A percentile compares a stretch with the other conserved stretches of the same genome.
These are phyloP conservation scores for Mormyrus lacerda DNA, from an alignment of 2,113 vertebrate genomes.

Conservation along the genomic window DNA sequence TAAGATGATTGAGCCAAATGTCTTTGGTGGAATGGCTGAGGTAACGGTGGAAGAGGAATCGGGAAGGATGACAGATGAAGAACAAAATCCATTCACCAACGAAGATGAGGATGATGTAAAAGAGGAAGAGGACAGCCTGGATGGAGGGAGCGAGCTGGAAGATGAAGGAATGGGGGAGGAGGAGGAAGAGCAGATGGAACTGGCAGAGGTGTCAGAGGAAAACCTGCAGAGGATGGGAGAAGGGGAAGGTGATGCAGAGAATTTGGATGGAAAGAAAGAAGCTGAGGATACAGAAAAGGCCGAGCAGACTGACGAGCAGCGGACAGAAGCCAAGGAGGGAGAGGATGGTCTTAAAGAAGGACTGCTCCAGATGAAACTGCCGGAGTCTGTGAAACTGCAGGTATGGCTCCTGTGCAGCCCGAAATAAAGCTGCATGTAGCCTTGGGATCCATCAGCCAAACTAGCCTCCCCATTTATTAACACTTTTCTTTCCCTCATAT, in stretches of 20 bases:
- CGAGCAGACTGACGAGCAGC: conserved; percentile 24
- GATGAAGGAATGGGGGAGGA: conserved; percentile 38
- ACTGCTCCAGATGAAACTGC: conserved; percentile 89
- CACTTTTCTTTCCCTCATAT: neutral
- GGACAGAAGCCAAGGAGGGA: conserved; percentile 43
- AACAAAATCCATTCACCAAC: conserved; percentile 35
- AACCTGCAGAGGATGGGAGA: conserved; percentile 48
- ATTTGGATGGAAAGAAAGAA: conserved; percentile 3
- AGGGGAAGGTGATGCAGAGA: conserved; percentile 51
- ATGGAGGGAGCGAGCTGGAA: conserved; percentile 48
- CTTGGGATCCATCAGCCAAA: neutral
- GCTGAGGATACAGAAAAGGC: conserved; percentile 16
- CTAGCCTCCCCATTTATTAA: neutral
- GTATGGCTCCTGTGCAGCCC: conserved; percentile 41
- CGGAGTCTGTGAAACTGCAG: conserved; percentile 89
- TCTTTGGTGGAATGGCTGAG: conserved; percentile 63
- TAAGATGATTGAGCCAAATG: conserved; percentile 87
- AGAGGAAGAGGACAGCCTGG: conserved; percentile 20
- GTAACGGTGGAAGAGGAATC: conserved; percentile 38
- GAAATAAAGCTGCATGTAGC: too few species aligned
- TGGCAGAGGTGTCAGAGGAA: conserved; percentile 40
- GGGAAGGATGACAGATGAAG: conserved; percentile 40
- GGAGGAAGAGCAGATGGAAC: conserved; percentile 42
- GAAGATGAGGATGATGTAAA: conserved; percentile 46
- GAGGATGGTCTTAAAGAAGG: conserved; percentile 68